Evolutionary conservation across 1,140 invertebrate genomes (phyloP), one percentile per base, ranked within the genome.

Genomic region (Leptestheria dahalacensis): DNA sequence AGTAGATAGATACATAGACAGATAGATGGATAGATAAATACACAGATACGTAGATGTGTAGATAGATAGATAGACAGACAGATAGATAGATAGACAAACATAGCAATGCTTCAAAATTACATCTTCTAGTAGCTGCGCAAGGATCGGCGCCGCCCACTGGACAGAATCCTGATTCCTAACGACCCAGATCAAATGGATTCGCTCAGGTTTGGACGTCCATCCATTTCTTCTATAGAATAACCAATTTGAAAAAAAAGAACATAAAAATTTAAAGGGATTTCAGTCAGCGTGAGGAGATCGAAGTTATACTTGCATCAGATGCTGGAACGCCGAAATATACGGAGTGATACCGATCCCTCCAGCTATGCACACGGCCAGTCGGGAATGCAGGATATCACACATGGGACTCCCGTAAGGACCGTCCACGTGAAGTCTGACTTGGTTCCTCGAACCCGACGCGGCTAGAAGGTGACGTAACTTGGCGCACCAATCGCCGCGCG

Each of bases 341-440:
- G 53, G 53, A 20, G 53, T 56, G 20, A 56, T 56, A 18, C 53
- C 53, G 25, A 56, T 56, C 1, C 53, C 53, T 10, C 53, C 53
- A 9, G 53, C 53, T 12, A 56, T 29, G 26, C 53, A 56, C 28
- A 56, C 41, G 20, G 53, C 53, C 1, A 56, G 23, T 29, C 26
- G 28, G 3, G 53, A 56, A 25, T 20, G 12, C 26, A 56, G 12
- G 21, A 56, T 10, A 41, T 41, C 53, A 2, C 26, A 33, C 1
- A 41, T 56, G 12, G 53, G 53, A 56, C 53, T 56, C 23, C 26
- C 28, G 33, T 33, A 56, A 25, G 53, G 53, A 12, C 41, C 53
- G 23, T 41, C 53, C 26, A 26, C 11, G 53, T 15, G 53, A 29
- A 25, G 18, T 56, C 53, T 21, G 3, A 20, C 21, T 28, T 10